Evolutionary conservation across 64 coral and sea anemone species (phyloP), one percentile per base, ranked within the genome.

Genomic region (Stichodactyla mertensii): DNA sequence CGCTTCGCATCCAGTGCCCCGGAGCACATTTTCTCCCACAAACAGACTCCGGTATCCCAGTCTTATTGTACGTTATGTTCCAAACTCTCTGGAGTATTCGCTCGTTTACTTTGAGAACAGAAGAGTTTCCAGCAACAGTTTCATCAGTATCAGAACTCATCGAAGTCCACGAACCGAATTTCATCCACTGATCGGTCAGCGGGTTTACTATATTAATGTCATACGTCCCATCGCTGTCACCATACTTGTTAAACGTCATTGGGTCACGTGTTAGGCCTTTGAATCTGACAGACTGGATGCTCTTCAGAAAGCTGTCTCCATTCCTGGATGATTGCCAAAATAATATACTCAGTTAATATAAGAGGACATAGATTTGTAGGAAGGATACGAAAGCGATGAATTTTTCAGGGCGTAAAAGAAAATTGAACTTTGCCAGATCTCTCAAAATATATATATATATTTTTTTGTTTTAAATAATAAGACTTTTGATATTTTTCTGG

Each of bases 121-220:
- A 79, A 16, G 11, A 18, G 70, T 26, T 83, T 22, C 86, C 87
- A 28, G 4, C 13, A 61, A 61, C 59, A 15, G 85, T 55, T 0
- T 89, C 79, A 82, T 56, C 56, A 20, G 77, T 90, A 52, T 80
- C 84, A 10, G 93, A 95, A 26, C 64, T 89, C n/a, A 89, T 95
- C 16, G 89, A 92, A 55, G 87, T 58, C 93, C 93, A 95, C 60
- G 55, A 89, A 6, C 93, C 93, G n/a, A 95, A 58, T 77, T 60
- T 14, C 24, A 88, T 82, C 91, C 91, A 95, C 70, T 78, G 28
- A 16, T 92, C 64, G 51, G 90, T 92, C 31, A 66, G 84, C n/a
- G 71, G 27, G 70, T 95, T 95, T 22, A 92, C 83, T 52, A 89
- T 71, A 45, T 66, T 92, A 77, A 95, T 87, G 84, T 95, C 93